phyloP scores from a whole-genome alignment of 2,113 vertebrate genomes.

The Cynoglossus semilaevis region DNA sequence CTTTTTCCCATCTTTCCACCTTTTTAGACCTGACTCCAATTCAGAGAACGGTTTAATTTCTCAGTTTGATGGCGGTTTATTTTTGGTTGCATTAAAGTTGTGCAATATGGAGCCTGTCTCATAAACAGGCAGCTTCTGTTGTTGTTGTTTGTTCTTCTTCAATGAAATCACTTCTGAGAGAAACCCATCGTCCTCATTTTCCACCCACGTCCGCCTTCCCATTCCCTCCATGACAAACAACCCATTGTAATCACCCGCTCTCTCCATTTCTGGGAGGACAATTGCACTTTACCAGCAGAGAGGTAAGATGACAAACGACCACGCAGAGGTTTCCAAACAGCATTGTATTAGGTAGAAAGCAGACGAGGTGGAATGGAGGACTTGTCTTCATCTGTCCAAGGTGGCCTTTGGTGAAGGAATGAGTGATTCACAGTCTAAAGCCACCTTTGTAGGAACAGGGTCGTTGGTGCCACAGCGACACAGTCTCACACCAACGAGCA shows the following conservation, averaged over 20 bases:
- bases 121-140: conserved; percentile 23
- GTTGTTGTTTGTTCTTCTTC: conserved; percentile 30
- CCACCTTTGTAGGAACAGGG: conserved; percentile 10
- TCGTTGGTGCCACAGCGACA: conserved; percentile 21
- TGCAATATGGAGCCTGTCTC: conserved; percentile 24
- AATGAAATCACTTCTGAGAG: conserved; percentile 64
- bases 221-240: conserved; percentile 51
- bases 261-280: conserved; percentile 40
- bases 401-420: conserved; percentile 46
- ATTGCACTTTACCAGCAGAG: conserved; percentile 56
- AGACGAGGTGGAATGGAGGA: conserved; percentile 9
- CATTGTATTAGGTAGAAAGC: conserved; percentile 22
- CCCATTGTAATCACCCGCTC: conserved; percentile 55
- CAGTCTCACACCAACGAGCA: conserved; percentile 62
- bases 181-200: conserved; percentile 55
- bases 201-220: conserved; percentile 38
- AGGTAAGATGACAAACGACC: conserved; percentile 61
- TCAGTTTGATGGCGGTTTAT: conserved; percentile 10
- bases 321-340: conserved; percentile 27
- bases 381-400: conserved; percentile 52
- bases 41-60: conserved; percentile 25
- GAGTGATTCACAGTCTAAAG: conserved; percentile 53
- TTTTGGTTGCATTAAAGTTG: conserved; percentile 18
- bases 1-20: conserved; percentile 24
- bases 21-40: conserved; percentile 32